Evolutionary conservation across 2,797 vertebrate species (phyloP).

Genomic region (Micrastur ruficollis): DNA sequence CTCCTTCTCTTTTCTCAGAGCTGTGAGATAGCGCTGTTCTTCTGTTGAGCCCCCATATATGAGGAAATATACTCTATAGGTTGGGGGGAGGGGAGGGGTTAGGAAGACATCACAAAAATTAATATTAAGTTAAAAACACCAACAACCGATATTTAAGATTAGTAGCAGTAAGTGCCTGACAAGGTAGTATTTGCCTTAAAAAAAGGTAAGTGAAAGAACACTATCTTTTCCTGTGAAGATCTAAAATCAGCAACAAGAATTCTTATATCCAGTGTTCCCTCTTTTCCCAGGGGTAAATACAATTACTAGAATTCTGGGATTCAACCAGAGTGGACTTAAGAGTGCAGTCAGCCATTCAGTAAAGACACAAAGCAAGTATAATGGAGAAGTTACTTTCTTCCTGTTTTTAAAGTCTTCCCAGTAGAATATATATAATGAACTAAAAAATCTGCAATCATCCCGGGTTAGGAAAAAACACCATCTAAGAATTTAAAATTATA

Average conservation of each 20-base stretch:
- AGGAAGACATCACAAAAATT: not conserved
- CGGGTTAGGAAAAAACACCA: not conserved
- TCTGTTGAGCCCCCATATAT: constrained; percentile 95
- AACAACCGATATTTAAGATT: not conserved
- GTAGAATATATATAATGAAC: not conserved
- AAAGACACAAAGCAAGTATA: not conserved
- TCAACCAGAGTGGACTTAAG: not conserved
- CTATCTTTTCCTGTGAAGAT: not conserved
- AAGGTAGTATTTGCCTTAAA: not conserved
- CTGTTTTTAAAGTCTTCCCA: not conserved
- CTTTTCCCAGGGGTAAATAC: not conserved
- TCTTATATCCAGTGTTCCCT: not conserved
- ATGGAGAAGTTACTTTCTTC: not conserved
- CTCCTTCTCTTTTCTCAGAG: constrained; percentile 91
- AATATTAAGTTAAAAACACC: not conserved
- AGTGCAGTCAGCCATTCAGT: not conserved
- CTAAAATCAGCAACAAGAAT: not conserved
- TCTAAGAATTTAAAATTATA: not conserved
- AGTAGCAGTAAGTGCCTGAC: not conserved
- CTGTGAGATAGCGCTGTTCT: constrained; percentile 94
- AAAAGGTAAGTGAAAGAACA: not conserved
- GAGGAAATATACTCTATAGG: constrained; percentile 91
- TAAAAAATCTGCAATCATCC: not conserved
- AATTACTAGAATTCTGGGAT: not conserved
- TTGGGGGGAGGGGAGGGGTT: not conserved